Conservation (phyloP, 2,797 vertebrate genomes). For the Mus caroli region DNA sequence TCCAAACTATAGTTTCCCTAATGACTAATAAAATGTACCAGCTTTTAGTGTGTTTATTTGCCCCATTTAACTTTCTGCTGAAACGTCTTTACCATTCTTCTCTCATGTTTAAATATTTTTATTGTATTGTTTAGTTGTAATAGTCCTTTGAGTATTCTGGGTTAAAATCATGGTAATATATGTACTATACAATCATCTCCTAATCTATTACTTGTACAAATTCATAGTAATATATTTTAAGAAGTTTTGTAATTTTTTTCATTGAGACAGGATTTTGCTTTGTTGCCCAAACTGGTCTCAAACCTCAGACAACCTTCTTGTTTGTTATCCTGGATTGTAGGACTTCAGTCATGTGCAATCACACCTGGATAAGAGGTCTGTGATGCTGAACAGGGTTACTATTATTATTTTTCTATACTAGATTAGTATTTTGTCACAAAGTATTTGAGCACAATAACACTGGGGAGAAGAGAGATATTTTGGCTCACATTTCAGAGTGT, state of each 20-base stretch:
- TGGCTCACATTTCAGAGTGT: neutral
- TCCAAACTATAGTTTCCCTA: conserved; percentile 25
- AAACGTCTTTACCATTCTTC: neutral
- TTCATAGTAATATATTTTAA: conserved; percentile 5
- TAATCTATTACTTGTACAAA: neutral
- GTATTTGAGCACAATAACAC: neutral
- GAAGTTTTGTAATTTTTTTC: conserved; percentile 16
- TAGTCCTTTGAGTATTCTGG: neutral
- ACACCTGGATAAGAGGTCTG: neutral
- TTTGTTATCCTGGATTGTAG: neutral
- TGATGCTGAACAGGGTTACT: conserved; percentile 30
- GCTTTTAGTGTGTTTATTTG: conserved; percentile 30
- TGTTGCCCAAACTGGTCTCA: neutral
- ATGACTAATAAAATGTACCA: neutral
- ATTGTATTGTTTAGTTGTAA: neutral
- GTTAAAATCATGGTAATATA: neutral
- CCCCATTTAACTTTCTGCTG: neutral
- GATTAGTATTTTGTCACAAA: neutral
- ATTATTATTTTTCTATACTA: neutral
- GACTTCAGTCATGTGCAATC: neutral
- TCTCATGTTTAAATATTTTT: neutral
- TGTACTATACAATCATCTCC: neutral
- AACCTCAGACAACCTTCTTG: neutral
- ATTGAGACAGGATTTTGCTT: neutral
- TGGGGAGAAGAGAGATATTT: neutral